Conservation (phyloP, 1,140 invertebrate species). For the Bombus difficillimus region DNA sequence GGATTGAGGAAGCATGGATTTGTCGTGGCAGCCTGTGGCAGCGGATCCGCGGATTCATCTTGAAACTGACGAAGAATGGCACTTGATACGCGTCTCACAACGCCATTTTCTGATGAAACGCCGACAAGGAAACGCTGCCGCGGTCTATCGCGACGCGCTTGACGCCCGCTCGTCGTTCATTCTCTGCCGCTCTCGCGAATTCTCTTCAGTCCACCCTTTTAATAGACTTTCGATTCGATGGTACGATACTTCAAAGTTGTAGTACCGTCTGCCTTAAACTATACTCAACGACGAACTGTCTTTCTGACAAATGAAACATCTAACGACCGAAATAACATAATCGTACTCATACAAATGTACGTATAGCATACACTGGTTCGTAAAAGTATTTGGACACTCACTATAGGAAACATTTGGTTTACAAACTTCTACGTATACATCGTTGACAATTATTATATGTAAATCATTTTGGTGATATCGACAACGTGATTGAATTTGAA, state of each 20-base stretch:
- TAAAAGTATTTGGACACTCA: no score
- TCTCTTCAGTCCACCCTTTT: background rate
- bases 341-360: no score
- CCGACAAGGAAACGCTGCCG: background rate
- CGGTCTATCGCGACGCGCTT: background rate
- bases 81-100: constrained; percentile 47
- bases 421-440: no score
- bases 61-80: constrained; percentile 48
- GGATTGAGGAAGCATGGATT: constrained; percentile 43
- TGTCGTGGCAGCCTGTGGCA: background rate
- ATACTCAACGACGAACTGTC: no score
- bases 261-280: no score
- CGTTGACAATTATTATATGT: no score
- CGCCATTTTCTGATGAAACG: constrained; percentile 56
- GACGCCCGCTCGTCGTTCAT: background rate
- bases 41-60: constrained; percentile 44
- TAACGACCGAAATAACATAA: no score
- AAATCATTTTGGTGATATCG: no score
- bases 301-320: no score
- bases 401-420: no score
- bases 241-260: background rate
- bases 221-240: background rate
- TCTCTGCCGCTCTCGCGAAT: background rate
- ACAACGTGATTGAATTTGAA: no score
- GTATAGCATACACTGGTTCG: no score